Evolutionary conservation across 2,888 invertebrate species (phyloP), one percentile per base, ranked within the genome.

Genomic region (Noctua comes): DNA sequence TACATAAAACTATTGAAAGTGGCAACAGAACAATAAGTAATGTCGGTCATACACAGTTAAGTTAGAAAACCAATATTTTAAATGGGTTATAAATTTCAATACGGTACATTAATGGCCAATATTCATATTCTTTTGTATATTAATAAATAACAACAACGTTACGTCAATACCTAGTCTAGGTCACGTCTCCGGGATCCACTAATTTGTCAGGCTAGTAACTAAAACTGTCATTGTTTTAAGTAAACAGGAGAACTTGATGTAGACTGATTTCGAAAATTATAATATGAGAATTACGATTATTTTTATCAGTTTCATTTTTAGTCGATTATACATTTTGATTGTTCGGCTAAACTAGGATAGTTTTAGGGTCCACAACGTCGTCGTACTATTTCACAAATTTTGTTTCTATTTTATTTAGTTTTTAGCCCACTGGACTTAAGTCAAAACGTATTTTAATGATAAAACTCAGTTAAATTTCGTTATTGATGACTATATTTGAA

Each of bases 1-100:
- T 71, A 21, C 48, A 76, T 40, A 79, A 79, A 77, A 78, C 8
- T 31, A 8, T 51, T 7, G 31, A 43, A 3, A 40, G 66, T 51
- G 48, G 36, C 70, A 18, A 77, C 2, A n/a, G 1, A 18, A n/a
- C 5, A 46, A 66, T 16, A 51, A 36, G 43, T 64, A n/a, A n/a
- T 36, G 2, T 8, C 8, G 1, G 31, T 48, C 27, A 51, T 16
- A n/a, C 11, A 59, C n/a, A 59, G 16, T 36, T n/a, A 4, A 27
- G 1, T 21, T 11, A 72, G 31, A 13, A 65, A 54, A 64, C 2
- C 13, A 7, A 54, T 43, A 21, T 21, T 16, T 3, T 8, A 18
- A 13, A 13, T 11, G 8, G 5, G 10, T 5, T 46, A 46, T n/a
- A 31, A 27, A 64, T 64, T 16, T 46, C 1, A 31, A 31, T 6